phyloP scores from a whole-genome alignment of 2,113 vertebrate genomes.

The Apteryx owenii region DNA sequence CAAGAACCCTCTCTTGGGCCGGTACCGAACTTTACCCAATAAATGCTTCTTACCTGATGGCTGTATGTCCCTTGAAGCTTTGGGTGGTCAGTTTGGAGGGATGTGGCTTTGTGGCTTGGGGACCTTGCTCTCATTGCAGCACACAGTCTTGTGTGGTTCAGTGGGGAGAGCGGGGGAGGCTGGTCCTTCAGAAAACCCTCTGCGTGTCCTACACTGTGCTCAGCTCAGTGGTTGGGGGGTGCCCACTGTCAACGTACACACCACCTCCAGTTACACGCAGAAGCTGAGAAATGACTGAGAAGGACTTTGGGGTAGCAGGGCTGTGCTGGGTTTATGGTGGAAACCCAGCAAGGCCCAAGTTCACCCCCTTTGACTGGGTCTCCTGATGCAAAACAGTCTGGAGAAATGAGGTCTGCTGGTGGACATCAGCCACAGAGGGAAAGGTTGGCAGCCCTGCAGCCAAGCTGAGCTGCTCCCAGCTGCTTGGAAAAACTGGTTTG shows the following conservation, averaged over 20 bases:
- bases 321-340: not conserved
- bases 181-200: not conserved
- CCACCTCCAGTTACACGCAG: not conserved
- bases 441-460: too few species aligned
- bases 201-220: not conserved
- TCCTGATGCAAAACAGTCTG: too few species aligned
- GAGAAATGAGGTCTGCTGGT: too few species aligned
- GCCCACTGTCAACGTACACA: not conserved
- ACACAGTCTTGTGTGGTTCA: not conserved
- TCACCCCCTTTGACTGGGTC: too few species aligned
- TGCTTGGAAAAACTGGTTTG: too few species aligned
- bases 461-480: too few species aligned
- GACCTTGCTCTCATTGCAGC: not conserved
- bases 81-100: not conserved
- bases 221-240: not conserved
- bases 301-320: not conserved
- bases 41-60: not conserved
- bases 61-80: not conserved
- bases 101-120: not conserved
- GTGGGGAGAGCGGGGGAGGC: not conserved
- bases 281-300: not conserved
- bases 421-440: too few species aligned
- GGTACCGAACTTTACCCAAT: constrained; percentile 19
- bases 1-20: not conserved
- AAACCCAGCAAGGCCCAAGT: too few species aligned